These are phyloP conservation scores for Cerastoderma edule DNA, from an alignment of 2,888 invertebrate species.

Conservation along the genomic window DNA sequence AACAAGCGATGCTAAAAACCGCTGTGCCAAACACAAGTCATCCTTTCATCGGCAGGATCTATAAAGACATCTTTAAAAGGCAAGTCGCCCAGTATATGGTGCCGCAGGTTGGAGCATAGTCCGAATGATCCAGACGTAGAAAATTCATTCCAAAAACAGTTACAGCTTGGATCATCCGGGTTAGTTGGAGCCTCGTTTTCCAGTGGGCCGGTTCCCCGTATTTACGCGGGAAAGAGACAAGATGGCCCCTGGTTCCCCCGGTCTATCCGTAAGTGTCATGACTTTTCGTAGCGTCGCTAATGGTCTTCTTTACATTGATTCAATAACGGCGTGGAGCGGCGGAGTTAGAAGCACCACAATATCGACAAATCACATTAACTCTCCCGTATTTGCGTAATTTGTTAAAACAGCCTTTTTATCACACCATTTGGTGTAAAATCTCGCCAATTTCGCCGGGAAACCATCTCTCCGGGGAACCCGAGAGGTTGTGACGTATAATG, in stretches of 20 bases:
- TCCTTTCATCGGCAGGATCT: too few relatives aligned
- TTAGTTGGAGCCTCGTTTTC: too few relatives aligned
- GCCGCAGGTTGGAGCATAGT: too few relatives aligned
- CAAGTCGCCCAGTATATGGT: too few relatives aligned
- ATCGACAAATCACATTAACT: conserved; percentile 28
- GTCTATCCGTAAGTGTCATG: conserved; percentile 22
- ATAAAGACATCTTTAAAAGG: too few relatives aligned
- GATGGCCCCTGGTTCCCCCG: conserved; percentile 13
- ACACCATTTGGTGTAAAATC: conserved; percentile 29
- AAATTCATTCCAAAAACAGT: too few relatives aligned
- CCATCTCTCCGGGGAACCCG: conserved; percentile 24
- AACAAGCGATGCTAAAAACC: too few relatives aligned
- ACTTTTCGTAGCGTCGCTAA: conserved; percentile 22
- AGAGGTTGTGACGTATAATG: conserved; percentile 21
- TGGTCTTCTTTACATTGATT: conserved; percentile 26
- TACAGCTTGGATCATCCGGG: too few relatives aligned
- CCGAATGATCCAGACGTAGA: too few relatives aligned
- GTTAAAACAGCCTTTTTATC: conserved; percentile 41
- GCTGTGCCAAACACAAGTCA: too few relatives aligned
- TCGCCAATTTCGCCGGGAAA: conserved; percentile 28
- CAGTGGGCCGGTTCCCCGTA: too few relatives aligned
- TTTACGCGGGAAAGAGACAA: too few relatives aligned
- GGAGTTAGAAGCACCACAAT: conserved; percentile 27
- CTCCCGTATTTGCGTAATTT: conserved; percentile 34
- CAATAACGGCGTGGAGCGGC: conserved; percentile 18